A percentile compares a stretch with the other conserved stretches of the same genome.
phyloP scores from a whole-genome alignment of 2,797 vertebrate species.

The Gobionotothen gibberifrons region DNA sequence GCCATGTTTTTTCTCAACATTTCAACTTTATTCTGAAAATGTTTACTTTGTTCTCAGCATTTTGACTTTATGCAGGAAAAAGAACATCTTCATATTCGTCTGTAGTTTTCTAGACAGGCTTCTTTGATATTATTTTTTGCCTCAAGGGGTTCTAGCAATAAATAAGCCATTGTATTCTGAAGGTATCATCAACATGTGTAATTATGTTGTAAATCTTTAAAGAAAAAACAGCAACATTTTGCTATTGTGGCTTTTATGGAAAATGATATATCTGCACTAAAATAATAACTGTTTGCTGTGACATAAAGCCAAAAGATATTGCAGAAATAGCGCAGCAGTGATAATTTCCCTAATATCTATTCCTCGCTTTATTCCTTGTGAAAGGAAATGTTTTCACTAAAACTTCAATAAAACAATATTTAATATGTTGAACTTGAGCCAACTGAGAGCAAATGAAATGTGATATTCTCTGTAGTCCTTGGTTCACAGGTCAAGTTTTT shows the following conservation, averaged over 20 bases:
- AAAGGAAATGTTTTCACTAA: background rate
- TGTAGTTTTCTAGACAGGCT: conserved; percentile 4
- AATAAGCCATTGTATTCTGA: background rate
- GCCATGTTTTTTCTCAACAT: too few species aligned
- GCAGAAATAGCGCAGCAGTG: background rate
- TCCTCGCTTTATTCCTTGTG: background rate
- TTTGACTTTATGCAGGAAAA: too few species aligned
- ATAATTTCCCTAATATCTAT: background rate
- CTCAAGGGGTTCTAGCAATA: background rate
- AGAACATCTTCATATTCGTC: too few species aligned
- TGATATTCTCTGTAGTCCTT: conserved; percentile 19
- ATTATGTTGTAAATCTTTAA: too few species aligned
- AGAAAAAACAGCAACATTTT: background rate
- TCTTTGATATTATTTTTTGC: conserved; percentile 3
- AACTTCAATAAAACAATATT: conserved; percentile 5
- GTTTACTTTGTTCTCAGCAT: too few species aligned
- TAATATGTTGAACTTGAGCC: conserved; percentile 16
- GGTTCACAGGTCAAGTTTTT: conserved; percentile 31
- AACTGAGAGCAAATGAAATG: conserved; percentile 23
- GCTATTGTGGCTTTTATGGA: background rate
- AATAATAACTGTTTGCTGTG: conserved; percentile 4
- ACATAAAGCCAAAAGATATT: background rate
- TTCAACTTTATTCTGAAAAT: too few species aligned
- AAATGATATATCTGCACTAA: background rate
- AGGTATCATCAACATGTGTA: background rate